Evolutionary conservation across 2,113 vertebrate species (phyloP).

Genomic region (Morone saxatilis): DNA sequence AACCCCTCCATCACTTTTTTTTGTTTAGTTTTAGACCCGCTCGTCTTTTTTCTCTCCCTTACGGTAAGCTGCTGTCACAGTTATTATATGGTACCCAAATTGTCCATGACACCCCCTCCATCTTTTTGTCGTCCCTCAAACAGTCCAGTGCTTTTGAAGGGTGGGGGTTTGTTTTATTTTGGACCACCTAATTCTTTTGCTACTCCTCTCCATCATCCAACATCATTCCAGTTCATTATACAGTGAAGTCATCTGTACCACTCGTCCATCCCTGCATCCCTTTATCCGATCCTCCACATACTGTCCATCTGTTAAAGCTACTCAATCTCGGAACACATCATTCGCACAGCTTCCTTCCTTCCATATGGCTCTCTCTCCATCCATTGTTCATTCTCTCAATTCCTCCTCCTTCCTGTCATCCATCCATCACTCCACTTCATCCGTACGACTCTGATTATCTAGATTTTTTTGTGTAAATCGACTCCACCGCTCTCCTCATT

Average conservation of each 20-base stretch:
- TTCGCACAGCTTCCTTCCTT: neutral
- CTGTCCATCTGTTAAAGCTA: conserved; percentile 4
- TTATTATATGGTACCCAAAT: neutral
- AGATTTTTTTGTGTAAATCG: conserved; percentile 1
- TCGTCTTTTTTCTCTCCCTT: neutral
- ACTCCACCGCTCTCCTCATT: neutral
- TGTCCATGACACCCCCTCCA: neutral
- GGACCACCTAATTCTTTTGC: neutral
- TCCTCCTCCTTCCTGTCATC: neutral
- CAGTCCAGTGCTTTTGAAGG: neutral
- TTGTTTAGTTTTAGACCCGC: neutral
- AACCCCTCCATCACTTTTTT: neutral
- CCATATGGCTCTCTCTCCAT: neutral
- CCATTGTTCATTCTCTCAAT: neutral
- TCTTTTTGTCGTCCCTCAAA: neutral
- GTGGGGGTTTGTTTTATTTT: neutral
- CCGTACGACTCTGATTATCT: neutral
- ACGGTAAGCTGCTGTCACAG: neutral
- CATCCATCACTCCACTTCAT: neutral
- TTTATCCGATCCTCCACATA: neutral
- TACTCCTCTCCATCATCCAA: neutral
- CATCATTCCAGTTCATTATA: neutral
- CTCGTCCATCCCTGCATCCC: neutral
- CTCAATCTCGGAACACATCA: neutral
- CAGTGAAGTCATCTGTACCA: neutral